Conservation (phyloP, 2,888 invertebrate species). For the Spilosoma lubricipeda region DNA sequence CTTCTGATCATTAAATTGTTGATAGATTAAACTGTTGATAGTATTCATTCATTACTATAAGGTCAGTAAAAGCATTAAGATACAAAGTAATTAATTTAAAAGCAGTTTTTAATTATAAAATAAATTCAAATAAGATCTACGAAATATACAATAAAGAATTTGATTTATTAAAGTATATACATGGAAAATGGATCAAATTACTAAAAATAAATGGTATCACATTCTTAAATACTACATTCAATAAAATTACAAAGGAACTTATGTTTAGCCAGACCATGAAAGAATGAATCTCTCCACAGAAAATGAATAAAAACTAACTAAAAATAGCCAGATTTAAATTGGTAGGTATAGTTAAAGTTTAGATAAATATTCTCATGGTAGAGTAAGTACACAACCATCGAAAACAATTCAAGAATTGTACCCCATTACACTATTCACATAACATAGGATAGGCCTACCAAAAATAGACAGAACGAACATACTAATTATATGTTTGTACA, state of each 20-base stretch:
- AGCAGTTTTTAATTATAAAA: slow-evolving; percentile 62
- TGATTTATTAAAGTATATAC: slow-evolving; percentile 70
- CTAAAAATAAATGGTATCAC: slow-evolving; percentile 85
- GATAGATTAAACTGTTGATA: slow-evolving; percentile 39
- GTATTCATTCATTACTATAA: slow-evolving; percentile 47
- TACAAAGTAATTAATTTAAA: slow-evolving; percentile 61
- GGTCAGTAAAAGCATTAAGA: slow-evolving; percentile 59
- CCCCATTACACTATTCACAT: slow-evolving; percentile 49
- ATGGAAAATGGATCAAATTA: slow-evolving; percentile 71
- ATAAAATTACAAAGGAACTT: slow-evolving; percentile 83
- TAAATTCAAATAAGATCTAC: slow-evolving; percentile 71
- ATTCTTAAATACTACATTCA: slow-evolving; percentile 79
- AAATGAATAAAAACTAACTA: slow-evolving; percentile 59
- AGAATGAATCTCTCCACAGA: slow-evolving; percentile 69
- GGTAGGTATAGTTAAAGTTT: slow-evolving; percentile 54
- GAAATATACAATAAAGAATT: slow-evolving; percentile 70
- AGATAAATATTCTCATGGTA: slow-evolving; percentile 56
- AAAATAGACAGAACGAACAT: slow-evolving; percentile 41
- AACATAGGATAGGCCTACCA: slow-evolving; percentile 38
- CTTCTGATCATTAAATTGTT: slow-evolving; percentile 36
- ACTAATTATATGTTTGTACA: slow-evolving; percentile 44
- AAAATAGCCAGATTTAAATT: slow-evolving; percentile 65
- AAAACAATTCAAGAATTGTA: slow-evolving; percentile 67
- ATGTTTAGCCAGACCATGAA: slow-evolving; percentile 79
- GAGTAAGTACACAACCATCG: slow-evolving; percentile 85